These are phyloP conservation scores for Apostichopus leukothele DNA, from an alignment of 53 echinoderm and acorn worm species.

Conservation along the genomic window DNA sequence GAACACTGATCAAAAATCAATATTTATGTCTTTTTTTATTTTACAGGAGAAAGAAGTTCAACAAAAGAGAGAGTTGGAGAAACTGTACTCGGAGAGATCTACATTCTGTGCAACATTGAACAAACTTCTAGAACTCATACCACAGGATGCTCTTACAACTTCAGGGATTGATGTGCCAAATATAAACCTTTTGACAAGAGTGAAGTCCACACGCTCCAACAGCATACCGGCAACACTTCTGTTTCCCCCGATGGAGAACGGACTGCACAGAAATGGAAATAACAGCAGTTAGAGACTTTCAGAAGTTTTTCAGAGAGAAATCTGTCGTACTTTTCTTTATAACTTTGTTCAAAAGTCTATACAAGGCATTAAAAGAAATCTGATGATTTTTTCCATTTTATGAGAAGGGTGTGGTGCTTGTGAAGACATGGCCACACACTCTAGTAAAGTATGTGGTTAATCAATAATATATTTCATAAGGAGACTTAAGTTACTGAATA, in stretches of 20 bases:
- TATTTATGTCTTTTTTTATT: neutral
- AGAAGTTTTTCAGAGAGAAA: too few species aligned
- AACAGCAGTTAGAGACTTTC: neutral
- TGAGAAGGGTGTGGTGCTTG: too few species aligned
- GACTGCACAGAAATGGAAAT: neutral
- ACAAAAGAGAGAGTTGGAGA: conserved; percentile 67
- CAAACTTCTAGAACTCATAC: conserved; percentile 75
- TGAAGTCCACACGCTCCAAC: conserved; percentile 8
- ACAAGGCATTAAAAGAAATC: too few species aligned
- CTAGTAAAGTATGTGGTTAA: too few species aligned
- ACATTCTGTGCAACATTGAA: conserved; percentile 77
- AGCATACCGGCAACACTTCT: conserved; percentile 2
- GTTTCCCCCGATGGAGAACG: neutral
- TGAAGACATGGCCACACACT: too few species aligned
- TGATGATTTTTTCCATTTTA: too few species aligned
- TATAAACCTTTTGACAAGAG: conserved; percentile 5
- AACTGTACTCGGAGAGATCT: conserved; percentile 75
- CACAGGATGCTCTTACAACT: conserved; percentile 63
- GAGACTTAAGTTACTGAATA: too few species aligned
- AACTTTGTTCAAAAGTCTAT: too few species aligned
- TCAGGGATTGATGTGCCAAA: conserved; percentile 67
- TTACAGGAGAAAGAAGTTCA: conserved; percentile 53
- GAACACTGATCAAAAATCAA: neutral
- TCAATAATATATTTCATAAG: too few species aligned
- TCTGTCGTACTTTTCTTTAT: too few species aligned